These are phyloP conservation scores for Sinhomidia bicolor DNA, from an alignment of 2,888 invertebrate species.

Conservation along the genomic window DNA sequence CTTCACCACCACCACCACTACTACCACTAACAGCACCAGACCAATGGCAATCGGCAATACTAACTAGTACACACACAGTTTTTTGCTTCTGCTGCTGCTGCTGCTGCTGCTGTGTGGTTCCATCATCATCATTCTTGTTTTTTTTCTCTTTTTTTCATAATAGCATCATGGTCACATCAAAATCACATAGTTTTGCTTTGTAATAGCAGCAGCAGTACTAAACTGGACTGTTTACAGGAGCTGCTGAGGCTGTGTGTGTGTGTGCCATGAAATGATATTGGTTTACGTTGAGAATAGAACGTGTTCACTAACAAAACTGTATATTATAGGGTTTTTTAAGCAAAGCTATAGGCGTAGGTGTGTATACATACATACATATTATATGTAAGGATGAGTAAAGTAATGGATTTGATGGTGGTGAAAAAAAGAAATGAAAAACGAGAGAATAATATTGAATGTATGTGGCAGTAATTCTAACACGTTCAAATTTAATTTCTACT, in stretches of 20 bases:
- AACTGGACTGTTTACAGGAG: not conserved
- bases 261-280: not conserved
- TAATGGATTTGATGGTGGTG: no score
- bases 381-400: no score
- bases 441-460: not conserved
- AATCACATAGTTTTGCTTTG: not conserved
- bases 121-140: constrained; percentile 17
- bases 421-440: not conserved
- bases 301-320: no score
- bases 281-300: not conserved
- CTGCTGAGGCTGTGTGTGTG: not conserved
- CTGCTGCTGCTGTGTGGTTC: not conserved
- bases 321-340: no score
- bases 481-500: constrained; percentile 43
- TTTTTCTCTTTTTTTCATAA: not conserved
- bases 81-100: not conserved
- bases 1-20: not conserved
- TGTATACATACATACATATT: no score
- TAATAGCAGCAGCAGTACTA: not conserved
- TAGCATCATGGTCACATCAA: not conserved
- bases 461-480: constrained; percentile 46
- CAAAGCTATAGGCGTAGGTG: not conserved
- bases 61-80: no score
- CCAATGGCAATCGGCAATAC: no score
- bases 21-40: no score